Conservation (phyloP, 2,113 vertebrate genomes). For the Stomatorhinus ivindoensis region DNA sequence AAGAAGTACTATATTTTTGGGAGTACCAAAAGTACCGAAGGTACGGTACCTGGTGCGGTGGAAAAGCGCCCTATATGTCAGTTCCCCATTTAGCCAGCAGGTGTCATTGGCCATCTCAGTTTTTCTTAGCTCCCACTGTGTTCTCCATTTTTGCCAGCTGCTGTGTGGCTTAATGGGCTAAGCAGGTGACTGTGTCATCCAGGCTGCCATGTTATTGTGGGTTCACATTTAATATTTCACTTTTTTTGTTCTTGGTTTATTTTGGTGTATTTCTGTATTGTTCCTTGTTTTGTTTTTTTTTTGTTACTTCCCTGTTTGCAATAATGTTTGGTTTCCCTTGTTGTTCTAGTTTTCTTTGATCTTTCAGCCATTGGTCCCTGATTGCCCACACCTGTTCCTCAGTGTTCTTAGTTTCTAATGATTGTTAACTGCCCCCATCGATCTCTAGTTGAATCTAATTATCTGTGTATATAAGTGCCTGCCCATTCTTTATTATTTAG, state of each 20-base stretch:
- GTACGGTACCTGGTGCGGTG: no score
- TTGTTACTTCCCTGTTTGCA: not conserved
- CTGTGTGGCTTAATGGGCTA: not conserved
- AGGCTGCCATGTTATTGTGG: not conserved
- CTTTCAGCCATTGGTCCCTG: not conserved
- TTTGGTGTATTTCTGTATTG: not conserved
- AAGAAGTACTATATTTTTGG: no score
- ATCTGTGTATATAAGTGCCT: not conserved
- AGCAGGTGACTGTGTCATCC: not conserved
- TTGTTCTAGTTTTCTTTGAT: not conserved
- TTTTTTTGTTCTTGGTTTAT: not conserved
- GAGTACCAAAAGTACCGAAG: no score
- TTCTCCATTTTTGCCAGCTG: not conserved
- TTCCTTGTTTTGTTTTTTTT: not conserved
- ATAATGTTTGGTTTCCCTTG: not conserved
- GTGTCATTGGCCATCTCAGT: not conserved
- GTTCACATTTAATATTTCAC: not conserved
- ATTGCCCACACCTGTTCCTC: not conserved
- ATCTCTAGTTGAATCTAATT: not conserved
- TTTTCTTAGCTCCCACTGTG: not conserved
- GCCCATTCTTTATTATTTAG: not conserved
- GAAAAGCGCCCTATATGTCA: not conserved
- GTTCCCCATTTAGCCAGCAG: not conserved
- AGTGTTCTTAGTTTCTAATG: not conserved
- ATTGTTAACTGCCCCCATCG: not conserved